phyloP scores from a whole-genome alignment of 2,797 vertebrate species.

The Ctenosaura bakeri region DNA sequence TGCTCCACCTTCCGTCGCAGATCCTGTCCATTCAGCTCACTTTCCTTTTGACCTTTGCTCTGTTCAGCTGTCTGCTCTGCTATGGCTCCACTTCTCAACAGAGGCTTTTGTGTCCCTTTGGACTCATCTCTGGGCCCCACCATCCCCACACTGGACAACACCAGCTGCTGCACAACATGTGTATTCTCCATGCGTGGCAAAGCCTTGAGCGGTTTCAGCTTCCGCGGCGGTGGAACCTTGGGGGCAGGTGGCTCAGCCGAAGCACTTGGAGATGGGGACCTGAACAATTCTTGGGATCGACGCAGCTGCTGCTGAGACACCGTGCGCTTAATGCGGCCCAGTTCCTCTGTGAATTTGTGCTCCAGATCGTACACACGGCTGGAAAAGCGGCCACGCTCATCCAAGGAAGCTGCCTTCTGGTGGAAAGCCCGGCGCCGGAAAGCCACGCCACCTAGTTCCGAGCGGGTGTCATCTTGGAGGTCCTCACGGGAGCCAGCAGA shows the following conservation, averaged over 20 bases:
- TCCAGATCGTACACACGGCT: conserved; percentile 93
- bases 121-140: conserved; percentile 70
- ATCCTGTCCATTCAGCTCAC: conserved; percentile 68
- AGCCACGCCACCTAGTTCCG: conserved; percentile 83
- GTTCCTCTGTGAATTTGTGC: conserved; percentile 94
- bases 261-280: conserved; percentile 80
- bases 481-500: conserved; percentile 90
- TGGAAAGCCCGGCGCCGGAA: conserved; percentile 89
- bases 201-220: conserved; percentile 37
- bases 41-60: conserved; percentile 76
- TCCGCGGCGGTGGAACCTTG: conserved; percentile 38
- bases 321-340: conserved; percentile 93
- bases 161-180: conserved; percentile 68
- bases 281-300: conserved; percentile 86
- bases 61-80: conserved; percentile 67
- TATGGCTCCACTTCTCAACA: conserved; percentile 50
- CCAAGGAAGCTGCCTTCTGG: conserved; percentile 93
- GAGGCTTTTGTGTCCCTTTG: conserved; percentile 54
- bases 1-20: conserved; percentile 84
- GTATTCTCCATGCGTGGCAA: conserved; percentile 54
- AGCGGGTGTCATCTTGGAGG: conserved; percentile 84
- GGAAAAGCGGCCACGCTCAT: conserved; percentile 90
- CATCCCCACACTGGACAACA: conserved; percentile 66
- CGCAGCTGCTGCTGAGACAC: conserved; percentile 94
- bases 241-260: conserved; percentile 66